A percentile compares a stretch with the other conserved stretches of the same genome.
phyloP scores from a whole-genome alignment of 2,113 vertebrate genomes.

The Podiceps cristatus region DNA sequence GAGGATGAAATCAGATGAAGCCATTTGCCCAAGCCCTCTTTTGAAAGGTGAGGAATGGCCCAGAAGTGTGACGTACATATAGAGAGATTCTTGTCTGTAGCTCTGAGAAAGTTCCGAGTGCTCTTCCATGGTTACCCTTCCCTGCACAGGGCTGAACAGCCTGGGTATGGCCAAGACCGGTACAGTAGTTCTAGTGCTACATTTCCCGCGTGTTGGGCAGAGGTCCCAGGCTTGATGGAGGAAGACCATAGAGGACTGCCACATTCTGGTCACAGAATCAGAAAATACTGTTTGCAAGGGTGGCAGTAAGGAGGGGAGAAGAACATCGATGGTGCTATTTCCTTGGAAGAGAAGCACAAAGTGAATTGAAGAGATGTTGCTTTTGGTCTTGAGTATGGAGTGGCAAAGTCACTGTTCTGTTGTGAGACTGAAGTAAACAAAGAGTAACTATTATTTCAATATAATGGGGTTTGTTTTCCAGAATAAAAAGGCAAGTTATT shows the following conservation, averaged over 20 bases:
- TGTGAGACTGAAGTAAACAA: not conserved
- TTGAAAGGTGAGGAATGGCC: not conserved
- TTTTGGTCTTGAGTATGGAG: not conserved
- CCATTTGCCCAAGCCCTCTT: not conserved
- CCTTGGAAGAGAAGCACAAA: not conserved
- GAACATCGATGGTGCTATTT: not conserved
- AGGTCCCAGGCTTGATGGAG: not conserved
- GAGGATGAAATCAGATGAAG: not conserved
- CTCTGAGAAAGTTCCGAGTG: not conserved
- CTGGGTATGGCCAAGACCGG: not conserved
- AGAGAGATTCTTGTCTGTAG: not conserved
- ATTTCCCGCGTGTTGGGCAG: not conserved
- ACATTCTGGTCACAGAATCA: not conserved
- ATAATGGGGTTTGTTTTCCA: not conserved
- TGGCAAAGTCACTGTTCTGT: not conserved
- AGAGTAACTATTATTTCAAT: not conserved
- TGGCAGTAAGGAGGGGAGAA: not conserved
- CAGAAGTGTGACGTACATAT: no score
- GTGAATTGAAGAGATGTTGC: not conserved
- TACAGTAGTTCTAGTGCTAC: not conserved
- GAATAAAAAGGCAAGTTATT: not conserved
- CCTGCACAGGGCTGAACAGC: fast-evolving
- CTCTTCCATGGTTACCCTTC: not conserved
- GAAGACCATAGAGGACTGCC: not conserved
- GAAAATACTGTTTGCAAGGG: not conserved